phyloP scores from a whole-genome alignment of 2,797 vertebrate genomes.

The Myotis pilosus region DNA sequence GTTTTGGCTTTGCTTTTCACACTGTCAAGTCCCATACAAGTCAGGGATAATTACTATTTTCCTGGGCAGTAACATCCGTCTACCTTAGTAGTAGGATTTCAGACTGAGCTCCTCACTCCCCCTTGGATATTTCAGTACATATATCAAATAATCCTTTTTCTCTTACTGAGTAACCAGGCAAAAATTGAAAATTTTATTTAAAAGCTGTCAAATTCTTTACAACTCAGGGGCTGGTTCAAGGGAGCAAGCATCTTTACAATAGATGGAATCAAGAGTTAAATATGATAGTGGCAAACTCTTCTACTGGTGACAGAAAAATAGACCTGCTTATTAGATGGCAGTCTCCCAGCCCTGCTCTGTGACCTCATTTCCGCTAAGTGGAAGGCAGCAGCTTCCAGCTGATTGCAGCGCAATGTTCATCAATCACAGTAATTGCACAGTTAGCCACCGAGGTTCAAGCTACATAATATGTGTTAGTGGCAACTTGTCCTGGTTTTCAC shows the following conservation, averaged over 20 bases:
- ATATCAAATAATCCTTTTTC: constrained; percentile 35
- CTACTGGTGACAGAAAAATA: constrained; percentile 21
- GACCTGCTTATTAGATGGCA: constrained; percentile 29
- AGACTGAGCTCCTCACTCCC: background rate
- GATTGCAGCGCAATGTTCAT: constrained; percentile 45
- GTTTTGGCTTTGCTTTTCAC: background rate
- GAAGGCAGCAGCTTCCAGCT: constrained; percentile 61
- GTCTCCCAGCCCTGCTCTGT: background rate
- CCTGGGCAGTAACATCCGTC: background rate
- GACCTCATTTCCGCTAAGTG: constrained; percentile 55
- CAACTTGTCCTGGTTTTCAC: constrained; percentile 59
- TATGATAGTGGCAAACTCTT: background rate
- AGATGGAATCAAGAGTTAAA: constrained; percentile 50
- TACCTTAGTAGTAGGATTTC: constrained; percentile 1
- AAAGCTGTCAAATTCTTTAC: constrained; percentile 51
- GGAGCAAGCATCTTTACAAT: constrained; percentile 37
- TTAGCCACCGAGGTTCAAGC: constrained; percentile 55
- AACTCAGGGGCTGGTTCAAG: constrained; percentile 29
- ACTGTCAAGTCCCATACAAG: background rate
- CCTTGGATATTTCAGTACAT: constrained; percentile 37
- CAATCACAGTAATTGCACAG: constrained; percentile 53
- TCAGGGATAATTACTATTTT: constrained; percentile 8
- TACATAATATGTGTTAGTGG: constrained; percentile 47
- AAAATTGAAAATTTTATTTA: constrained; percentile 28
- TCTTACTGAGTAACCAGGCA: background rate